Percentiles rank a stretch among this genome's conserved stretches.
phyloP scores from a whole-genome alignment of 2,797 vertebrate species.

The Danio albolineatus region DNA sequence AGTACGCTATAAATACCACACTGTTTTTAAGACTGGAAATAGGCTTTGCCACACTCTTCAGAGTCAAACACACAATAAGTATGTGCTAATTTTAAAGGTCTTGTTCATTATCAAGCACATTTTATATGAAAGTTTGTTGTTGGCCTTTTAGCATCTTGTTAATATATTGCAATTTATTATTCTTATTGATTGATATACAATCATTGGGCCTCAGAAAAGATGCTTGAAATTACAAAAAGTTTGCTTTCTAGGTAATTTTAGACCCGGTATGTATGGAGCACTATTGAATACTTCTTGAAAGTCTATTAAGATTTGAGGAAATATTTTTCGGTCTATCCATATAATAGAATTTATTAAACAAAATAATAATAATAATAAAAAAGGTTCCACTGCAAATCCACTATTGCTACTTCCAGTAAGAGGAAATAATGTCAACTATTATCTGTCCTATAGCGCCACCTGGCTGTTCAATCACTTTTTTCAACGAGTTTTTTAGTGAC shows the following conservation, averaged over 20 bases:
- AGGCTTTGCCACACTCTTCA: neutral
- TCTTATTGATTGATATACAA: neutral
- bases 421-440: neutral
- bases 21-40: neutral
- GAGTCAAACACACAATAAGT: neutral
- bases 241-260: no score
- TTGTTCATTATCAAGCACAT: no score
- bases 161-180: neutral
- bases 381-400: no score
- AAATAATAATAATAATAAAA: no score
- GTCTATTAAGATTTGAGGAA: no score
- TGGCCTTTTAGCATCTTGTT: neutral
- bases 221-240: no score
- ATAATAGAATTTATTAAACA: no score
- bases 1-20: constrained; percentile 2
- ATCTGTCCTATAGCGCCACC: constrained; percentile 63
- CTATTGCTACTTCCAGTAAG: neutral
- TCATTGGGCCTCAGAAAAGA: no score
- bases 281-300: no score
- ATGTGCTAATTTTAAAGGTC: neutral
- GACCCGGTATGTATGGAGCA: no score
- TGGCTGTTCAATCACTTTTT: constrained; percentile 60
- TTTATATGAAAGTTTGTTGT: neutral
- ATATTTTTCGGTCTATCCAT: no score
- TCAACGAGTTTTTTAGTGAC: neutral